Evolutionary conservation across 2,888 invertebrate genomes (phyloP), one percentile per base, ranked within the genome.

Genomic region (Campoplex capitator): DNA sequence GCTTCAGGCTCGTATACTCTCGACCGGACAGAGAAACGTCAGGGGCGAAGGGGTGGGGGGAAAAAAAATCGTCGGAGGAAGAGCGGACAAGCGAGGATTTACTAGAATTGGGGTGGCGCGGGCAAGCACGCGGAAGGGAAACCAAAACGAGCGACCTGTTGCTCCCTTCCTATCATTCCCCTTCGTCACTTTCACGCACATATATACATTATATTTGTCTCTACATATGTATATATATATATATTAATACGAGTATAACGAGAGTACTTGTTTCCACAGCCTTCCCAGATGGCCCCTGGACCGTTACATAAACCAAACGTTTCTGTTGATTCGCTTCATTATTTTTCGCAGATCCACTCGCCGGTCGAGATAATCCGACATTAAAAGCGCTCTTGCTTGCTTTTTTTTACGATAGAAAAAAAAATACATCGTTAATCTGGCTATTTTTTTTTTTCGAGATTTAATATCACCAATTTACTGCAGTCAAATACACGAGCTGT

Each of bases 121-220:
- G 51, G 67, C 70, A 84, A 82, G 70, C 75, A 68, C 68, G 84
- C 79, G 85, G 77, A 81, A 90, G 88, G 87, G 85, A 85, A 89
- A 88, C 90, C 83, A 87, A 89, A 90, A 89, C 90, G 88, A 89
- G 89, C 91, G 89, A 91, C 91, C 91, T 91, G 91, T 91, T 91
- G 91, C 91, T 88, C 80, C 74, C 56, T 83, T 62, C 51, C 67
- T 80, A 62, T 71, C 74, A 80, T 65, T 48, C 71, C 79, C 83
- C 73, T 78, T 77, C 83, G 45, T 54, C 45, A 70, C 48, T 38
- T 62, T 13, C 74, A 54, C 75, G 62, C 75, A 80, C 54, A 74
- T 9, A 75, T 9, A 71, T n/a, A 71, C 51, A 48, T 16, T 4
- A 38, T 23, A 56, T 7, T 23, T n/a, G 6, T 23, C 8, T 54